These are phyloP conservation scores for Heliconius ismenius DNA, from an alignment of 2,888 invertebrate species.

Conservation along the genomic window DNA sequence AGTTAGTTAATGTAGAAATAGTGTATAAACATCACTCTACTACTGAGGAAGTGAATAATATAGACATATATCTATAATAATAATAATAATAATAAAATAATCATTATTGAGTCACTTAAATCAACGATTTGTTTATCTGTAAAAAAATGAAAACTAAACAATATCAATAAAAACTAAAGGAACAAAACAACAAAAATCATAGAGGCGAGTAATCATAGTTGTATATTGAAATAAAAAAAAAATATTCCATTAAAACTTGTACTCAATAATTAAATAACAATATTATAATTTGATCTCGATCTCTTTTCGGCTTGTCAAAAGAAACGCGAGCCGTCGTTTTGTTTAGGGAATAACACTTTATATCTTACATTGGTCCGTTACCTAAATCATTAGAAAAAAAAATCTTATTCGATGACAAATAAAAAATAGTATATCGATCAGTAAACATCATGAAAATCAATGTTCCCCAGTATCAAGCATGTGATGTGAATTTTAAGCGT, in stretches of 20 bases:
- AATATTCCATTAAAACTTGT: constrained; percentile 80
- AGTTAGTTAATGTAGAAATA: constrained; percentile 35
- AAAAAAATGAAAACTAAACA: constrained; percentile 73
- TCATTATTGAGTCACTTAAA: constrained; percentile 63
- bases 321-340: constrained; percentile 65
- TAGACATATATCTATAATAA: constrained; percentile 43
- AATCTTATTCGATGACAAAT: constrained; percentile 55
- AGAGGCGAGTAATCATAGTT: constrained; percentile 76
- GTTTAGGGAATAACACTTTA: constrained; percentile 59
- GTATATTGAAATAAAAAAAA: constrained; percentile 70
- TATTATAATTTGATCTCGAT: constrained; percentile 81
- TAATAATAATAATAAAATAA: constrained; percentile 60
- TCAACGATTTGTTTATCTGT: constrained; percentile 63
- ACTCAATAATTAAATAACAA: constrained; percentile 82
- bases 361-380: constrained; percentile 75
- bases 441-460: constrained; percentile 60
- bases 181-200: constrained; percentile 75
- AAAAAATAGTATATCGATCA: constrained; percentile 48
- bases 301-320: constrained; percentile 67
- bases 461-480: constrained; percentile 66
- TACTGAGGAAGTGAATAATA: constrained; percentile 74
- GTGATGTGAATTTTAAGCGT: constrained; percentile 77
- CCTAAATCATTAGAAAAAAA: constrained; percentile 52
- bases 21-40: constrained; percentile 58
- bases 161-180: constrained; percentile 80